Conservation (phyloP, 2,797 vertebrate genomes). For the Mallotus villosus region DNA sequence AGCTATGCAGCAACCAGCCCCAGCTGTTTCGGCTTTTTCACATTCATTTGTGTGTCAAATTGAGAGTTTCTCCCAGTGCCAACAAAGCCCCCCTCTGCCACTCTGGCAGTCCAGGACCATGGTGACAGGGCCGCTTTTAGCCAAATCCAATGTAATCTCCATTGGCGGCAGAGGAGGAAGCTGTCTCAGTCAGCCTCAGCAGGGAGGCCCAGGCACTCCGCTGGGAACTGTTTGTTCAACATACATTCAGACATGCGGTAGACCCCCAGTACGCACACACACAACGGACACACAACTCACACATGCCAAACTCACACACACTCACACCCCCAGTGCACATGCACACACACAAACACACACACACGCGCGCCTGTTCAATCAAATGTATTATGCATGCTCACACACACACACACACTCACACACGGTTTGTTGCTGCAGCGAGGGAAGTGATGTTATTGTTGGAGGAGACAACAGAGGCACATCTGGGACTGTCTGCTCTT, state of each 20-base stretch:
- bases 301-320: slow-evolving; percentile 15
- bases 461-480: slow-evolving; percentile 42
- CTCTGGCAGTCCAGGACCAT: slow-evolving; percentile 50
- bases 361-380: not conserved
- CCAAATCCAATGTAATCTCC: slow-evolving; percentile 72
- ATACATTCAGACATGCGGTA: slow-evolving; percentile 29
- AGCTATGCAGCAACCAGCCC: slow-evolving; percentile 54
- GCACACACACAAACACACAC: slow-evolving; percentile 8
- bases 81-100: slow-evolving; percentile 57
- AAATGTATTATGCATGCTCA: not conserved
- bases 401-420: not conserved
- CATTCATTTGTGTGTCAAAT: slow-evolving; percentile 68
- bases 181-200: slow-evolving; percentile 46
- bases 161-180: slow-evolving; percentile 63
- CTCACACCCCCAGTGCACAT: not conserved
- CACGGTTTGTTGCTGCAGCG: slow-evolving; percentile 32
- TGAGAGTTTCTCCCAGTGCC: slow-evolving; percentile 51
- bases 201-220: slow-evolving; percentile 42
- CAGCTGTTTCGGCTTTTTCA: slow-evolving; percentile 57
- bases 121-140: slow-evolving; percentile 64
- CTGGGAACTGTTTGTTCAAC: slow-evolving; percentile 46
- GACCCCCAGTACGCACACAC: slow-evolving; percentile 16
- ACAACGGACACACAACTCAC: not conserved
- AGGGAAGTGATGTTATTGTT: slow-evolving; percentile 47
- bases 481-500: slow-evolving; percentile 25